Evolutionary conservation across 2,888 invertebrate species (phyloP).

Genomic region (Noctua fimbriata): DNA sequence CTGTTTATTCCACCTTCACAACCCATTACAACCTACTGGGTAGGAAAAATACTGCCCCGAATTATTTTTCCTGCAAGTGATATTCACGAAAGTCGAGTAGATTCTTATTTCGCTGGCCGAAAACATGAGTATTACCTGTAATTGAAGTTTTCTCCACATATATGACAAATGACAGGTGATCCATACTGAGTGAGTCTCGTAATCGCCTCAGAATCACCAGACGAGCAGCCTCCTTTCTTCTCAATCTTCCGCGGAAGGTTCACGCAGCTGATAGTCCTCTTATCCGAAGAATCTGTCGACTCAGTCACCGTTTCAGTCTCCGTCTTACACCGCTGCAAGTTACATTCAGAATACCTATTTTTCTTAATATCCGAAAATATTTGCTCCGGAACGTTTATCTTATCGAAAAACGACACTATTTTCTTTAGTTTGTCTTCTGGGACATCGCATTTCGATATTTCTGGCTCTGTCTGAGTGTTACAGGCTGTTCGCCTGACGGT

Average conservation of each 20-base stretch:
- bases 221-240: constrained; percentile 54
- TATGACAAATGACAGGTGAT: constrained; percentile 72
- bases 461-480: constrained; percentile 82
- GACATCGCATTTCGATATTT: constrained; percentile 68
- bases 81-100: not conserved
- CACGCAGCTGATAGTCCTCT: constrained; percentile 74
- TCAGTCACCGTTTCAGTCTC: constrained; percentile 61
- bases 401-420: constrained; percentile 86
- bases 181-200: constrained; percentile 57
- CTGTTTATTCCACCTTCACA: not conserved
- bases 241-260: constrained; percentile 67
- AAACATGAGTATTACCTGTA: constrained; percentile 71
- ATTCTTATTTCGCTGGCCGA: not conserved
- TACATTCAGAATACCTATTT: constrained; percentile 73
- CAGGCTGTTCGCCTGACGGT: constrained; percentile 71
- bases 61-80: not conserved
- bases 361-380: constrained; percentile 76
- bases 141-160: constrained; percentile 80
- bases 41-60: not conserved
- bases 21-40: not conserved
- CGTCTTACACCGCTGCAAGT: constrained; percentile 68
- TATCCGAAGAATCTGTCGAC: constrained; percentile 69
- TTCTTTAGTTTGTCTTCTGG: constrained; percentile 85
- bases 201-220: constrained; percentile 66
- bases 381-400: constrained; percentile 78